A percentile compares a stretch with the other conserved stretches of the same genome.
Conservation (phyloP, 1,140 invertebrate genomes). For the Trichonephila clavata region DNA sequence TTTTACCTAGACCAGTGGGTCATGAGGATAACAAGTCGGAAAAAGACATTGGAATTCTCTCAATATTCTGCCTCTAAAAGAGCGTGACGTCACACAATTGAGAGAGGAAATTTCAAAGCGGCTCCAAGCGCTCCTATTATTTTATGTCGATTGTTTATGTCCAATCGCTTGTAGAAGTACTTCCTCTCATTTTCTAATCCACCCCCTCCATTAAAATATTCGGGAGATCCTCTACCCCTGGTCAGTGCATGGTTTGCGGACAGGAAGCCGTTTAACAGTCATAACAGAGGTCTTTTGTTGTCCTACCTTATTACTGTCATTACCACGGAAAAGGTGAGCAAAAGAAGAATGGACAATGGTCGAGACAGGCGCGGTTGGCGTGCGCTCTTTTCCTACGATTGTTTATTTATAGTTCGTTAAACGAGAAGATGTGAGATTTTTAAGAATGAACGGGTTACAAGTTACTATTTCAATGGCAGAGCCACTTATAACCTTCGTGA, state of each 20-base stretch:
- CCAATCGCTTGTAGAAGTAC: slow-evolving; percentile 71
- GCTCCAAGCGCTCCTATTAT: slow-evolving; percentile 30
- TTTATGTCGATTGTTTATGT: slow-evolving; percentile 53
- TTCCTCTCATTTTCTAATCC: slow-evolving; percentile 72
- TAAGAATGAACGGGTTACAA: slow-evolving; percentile 22
- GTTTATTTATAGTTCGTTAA: slow-evolving; percentile 73
- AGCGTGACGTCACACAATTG: slow-evolving; percentile 41
- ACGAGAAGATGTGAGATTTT: slow-evolving; percentile 50
- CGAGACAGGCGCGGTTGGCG: not conserved
- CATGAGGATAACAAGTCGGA: slow-evolving; percentile 1
- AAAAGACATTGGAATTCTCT: not conserved
- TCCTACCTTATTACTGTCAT: slow-evolving; percentile 55
- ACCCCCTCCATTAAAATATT: slow-evolving; percentile 73
- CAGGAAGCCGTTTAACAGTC: slow-evolving; percentile 69
- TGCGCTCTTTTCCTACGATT: slow-evolving; percentile 53
- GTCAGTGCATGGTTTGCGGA: not conserved
- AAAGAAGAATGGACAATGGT: slow-evolving; percentile 71
- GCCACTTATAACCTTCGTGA: not conserved
- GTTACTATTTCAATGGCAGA: not conserved
- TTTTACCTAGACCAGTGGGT: slow-evolving; percentile 1
- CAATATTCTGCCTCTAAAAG: not conserved
- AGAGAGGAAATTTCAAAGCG: not conserved
- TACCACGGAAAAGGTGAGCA: not conserved
- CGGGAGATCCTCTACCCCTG: slow-evolving; percentile 51
- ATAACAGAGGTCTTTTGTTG: slow-evolving; percentile 70